phyloP scores from a whole-genome alignment of 2,888 invertebrate genomes.

The Notocelia uddmanniana region DNA sequence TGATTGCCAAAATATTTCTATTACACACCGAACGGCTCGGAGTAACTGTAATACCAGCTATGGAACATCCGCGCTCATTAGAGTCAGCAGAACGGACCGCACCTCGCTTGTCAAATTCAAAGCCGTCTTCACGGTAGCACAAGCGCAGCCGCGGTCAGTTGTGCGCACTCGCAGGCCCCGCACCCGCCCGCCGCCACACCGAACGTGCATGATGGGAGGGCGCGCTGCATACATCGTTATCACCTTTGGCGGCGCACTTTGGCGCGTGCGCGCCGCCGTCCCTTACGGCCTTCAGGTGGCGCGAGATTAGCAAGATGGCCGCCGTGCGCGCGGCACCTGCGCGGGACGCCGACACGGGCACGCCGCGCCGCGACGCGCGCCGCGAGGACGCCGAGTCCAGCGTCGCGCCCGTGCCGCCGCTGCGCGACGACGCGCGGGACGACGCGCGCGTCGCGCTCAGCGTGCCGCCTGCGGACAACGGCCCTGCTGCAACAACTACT shows the following conservation, averaged over 20 bases:
- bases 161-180: neutral
- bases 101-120: too few species aligned
- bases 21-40: neutral
- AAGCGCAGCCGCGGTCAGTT: neutral
- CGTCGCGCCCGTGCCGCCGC: slow-evolving; percentile 69
- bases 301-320: slow-evolving; percentile 98
- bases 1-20: neutral
- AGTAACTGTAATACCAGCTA: neutral
- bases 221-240: slow-evolving; percentile 85
- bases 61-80: slow-evolving; percentile 1
- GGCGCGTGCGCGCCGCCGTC: slow-evolving; percentile 85
- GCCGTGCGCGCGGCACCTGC: slow-evolving; percentile 97
- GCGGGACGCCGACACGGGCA: slow-evolving; percentile 92
- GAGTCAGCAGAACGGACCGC: neutral
- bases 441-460: slow-evolving; percentile 56
- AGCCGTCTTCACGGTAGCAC: too few species aligned
- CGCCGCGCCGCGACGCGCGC: slow-evolving; percentile 86
- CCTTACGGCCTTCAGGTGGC: slow-evolving; percentile 90
- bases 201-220: slow-evolving; percentile 78
- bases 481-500: too few species aligned
- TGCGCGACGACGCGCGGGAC: slow-evolving; percentile 79
- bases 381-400: slow-evolving; percentile 84
- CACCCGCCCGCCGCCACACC: slow-evolving; percentile 61
- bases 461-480: slow-evolving; percentile 55
- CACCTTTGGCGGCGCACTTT: slow-evolving; percentile 86